phyloP scores from a whole-genome alignment of 2,113 vertebrate genomes.

The Prinia subflava region DNA sequence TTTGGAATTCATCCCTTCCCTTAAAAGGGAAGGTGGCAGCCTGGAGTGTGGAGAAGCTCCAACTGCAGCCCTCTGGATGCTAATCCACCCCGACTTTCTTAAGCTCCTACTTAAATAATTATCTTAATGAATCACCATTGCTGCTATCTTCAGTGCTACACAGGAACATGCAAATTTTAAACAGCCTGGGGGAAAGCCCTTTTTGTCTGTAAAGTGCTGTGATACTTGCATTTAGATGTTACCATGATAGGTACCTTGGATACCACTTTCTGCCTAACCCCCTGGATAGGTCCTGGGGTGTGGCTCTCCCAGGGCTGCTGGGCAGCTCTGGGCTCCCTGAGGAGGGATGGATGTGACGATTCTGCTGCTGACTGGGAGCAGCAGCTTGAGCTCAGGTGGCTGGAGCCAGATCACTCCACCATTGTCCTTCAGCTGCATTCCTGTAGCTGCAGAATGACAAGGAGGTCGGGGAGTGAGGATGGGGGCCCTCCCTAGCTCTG shows the following conservation, averaged over 20 bases:
- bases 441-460: background rate
- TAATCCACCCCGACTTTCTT: conserved; percentile 54
- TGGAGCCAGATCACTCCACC: background rate
- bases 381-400: background rate
- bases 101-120: conserved; percentile 64
- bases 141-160: conserved; percentile 48
- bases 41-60: conserved; percentile 18
- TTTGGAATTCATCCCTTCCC: background rate
- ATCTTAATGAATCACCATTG: conserved; percentile 66
- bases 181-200: conserved; percentile 41
- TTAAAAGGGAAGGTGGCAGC: conserved; percentile 21
- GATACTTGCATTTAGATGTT: conserved; percentile 50
- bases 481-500: background rate
- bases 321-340: background rate
- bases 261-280: background rate
- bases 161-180: conserved; percentile 52
- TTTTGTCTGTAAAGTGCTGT: conserved; percentile 40
- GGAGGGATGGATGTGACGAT: background rate
- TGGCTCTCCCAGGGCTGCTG: background rate
- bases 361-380: background rate
- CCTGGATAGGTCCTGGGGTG: background rate
- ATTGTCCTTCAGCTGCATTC: background rate
- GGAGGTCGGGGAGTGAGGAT: background rate
- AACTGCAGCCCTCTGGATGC: conserved; percentile 26
- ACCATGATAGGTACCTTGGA: conserved; percentile 33